Conservation (phyloP, 2,888 invertebrate species). For the Drosophila merina region DNA sequence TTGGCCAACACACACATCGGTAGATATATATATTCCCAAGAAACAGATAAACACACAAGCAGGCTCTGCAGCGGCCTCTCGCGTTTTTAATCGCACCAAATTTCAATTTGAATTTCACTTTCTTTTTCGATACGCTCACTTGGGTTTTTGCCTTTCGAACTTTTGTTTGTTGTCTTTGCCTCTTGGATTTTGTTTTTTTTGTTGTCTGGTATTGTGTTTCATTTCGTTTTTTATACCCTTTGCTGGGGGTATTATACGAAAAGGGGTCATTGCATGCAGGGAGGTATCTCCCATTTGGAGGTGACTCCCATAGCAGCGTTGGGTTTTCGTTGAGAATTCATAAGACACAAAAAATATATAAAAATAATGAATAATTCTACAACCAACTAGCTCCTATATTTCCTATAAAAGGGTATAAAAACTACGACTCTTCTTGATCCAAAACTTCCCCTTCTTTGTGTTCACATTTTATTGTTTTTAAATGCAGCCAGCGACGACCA, state of each 20-base stretch:
- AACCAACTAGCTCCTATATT: too few relatives aligned
- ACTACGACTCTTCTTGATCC: too few relatives aligned
- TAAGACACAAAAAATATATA: too few relatives aligned
- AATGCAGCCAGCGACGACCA: conserved; percentile 70
- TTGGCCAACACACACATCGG: conserved; percentile 45
- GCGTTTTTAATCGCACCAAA: conserved; percentile 77
- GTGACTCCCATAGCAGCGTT: too few relatives aligned
- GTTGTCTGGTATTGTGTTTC: conserved; percentile 33
- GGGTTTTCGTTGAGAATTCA: too few relatives aligned
- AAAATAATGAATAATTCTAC: too few relatives aligned
- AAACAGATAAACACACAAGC: conserved; percentile 15
- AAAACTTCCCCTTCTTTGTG: too few relatives aligned
- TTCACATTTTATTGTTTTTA: conserved; percentile 49
- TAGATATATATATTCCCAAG: not conserved
- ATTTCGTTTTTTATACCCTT: conserved; percentile 25
- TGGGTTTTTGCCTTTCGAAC: conserved; percentile 80
- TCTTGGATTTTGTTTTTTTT: conserved; percentile 16
- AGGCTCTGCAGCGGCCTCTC: conserved; percentile 62
- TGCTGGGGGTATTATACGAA: too few relatives aligned
- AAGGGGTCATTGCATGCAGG: too few relatives aligned
- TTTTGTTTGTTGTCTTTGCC: conserved; percentile 58
- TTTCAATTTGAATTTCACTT: conserved; percentile 82
- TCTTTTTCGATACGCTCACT: conserved; percentile 82
- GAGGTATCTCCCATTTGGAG: too few relatives aligned
- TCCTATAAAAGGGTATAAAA: too few relatives aligned